Percentiles rank a stretch among this genome's conserved stretches.
Evolutionary conservation across 35 echinoderm and acorn worm genomes (phyloP).

Genomic region (Hemicentrotus pulcherrimus): DNA sequence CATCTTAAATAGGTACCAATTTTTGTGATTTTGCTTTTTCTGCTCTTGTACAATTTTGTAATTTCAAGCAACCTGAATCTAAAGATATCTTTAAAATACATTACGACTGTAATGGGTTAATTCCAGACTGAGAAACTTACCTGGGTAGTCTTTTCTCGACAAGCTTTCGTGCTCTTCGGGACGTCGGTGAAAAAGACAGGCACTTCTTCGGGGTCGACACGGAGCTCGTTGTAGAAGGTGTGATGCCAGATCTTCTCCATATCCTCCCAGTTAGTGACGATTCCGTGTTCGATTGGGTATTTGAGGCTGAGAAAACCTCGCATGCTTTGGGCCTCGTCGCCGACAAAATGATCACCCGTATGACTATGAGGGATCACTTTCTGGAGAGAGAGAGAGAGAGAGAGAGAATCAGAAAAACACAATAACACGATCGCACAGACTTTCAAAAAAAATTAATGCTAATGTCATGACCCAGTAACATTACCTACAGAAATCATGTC

Average conservation of each 20-base stretch:
- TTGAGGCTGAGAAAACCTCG: slow-evolving; percentile 42
- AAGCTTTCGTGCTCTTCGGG: slow-evolving; percentile 78
- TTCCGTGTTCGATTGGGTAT: slow-evolving; percentile 82
- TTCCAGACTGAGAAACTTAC: slow-evolving; percentile 23
- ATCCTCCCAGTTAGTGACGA: slow-evolving; percentile 92
- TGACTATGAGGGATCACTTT: not conserved
- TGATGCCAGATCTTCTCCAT: slow-evolving; percentile 98
- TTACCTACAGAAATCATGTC: no score
- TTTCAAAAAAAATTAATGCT: no score
- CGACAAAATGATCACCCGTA: not conserved
- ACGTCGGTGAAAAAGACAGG: slow-evolving; percentile 80
- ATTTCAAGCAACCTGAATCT: no score
- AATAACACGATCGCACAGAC: no score
- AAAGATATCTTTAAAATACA: no score
- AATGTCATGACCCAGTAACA: no score
- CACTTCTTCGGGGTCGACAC: slow-evolving; percentile 76
- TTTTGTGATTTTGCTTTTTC: no score
- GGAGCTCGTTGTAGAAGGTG: slow-evolving; percentile 90
- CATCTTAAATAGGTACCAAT: no score
- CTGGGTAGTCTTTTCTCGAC: slow-evolving; percentile 91
- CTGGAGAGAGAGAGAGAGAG: no score
- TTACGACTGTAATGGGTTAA: no score
- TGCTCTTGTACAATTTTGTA: no score
- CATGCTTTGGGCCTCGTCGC: slow-evolving; percentile 49
- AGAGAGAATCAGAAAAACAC: no score